Conservation (phyloP, 2,113 vertebrate genomes). For the Isurus oxyrinchus region DNA sequence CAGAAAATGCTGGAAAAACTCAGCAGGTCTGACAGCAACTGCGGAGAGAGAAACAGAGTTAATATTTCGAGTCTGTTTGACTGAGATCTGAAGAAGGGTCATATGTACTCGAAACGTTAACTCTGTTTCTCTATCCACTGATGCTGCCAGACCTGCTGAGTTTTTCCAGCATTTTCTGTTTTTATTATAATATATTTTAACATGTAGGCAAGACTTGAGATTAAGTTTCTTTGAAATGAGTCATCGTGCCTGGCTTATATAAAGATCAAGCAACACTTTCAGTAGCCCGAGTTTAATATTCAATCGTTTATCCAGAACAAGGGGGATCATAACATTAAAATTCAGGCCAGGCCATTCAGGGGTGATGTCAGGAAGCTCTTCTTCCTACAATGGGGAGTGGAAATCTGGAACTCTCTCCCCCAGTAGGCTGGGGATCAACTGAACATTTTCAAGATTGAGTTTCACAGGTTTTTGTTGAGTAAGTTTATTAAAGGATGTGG, state of each 20-base stretch:
- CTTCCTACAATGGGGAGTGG: too few species aligned
- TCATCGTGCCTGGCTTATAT: neutral
- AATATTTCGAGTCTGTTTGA: too few species aligned
- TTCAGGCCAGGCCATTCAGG: neutral
- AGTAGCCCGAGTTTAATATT: neutral
- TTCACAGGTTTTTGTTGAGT: neutral
- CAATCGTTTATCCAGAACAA: neutral
- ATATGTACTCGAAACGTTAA: too few species aligned
- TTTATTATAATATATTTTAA: too few species aligned
- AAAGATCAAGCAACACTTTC: neutral
- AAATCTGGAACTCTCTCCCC: neutral
- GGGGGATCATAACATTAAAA: neutral
- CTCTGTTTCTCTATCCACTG: too few species aligned
- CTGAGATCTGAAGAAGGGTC: too few species aligned
- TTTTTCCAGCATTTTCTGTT: too few species aligned
- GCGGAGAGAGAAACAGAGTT: too few species aligned
- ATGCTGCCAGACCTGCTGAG: too few species aligned
- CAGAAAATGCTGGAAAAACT: too few species aligned
- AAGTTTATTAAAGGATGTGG: neutral
- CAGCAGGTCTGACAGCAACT: too few species aligned
- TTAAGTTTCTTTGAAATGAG: neutral
- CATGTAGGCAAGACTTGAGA: neutral
- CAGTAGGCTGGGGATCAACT: neutral
- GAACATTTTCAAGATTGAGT: neutral
- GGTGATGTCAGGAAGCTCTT: neutral